Evolutionary conservation across 2,113 vertebrate species (phyloP).

Genomic region (Limanda limanda): DNA sequence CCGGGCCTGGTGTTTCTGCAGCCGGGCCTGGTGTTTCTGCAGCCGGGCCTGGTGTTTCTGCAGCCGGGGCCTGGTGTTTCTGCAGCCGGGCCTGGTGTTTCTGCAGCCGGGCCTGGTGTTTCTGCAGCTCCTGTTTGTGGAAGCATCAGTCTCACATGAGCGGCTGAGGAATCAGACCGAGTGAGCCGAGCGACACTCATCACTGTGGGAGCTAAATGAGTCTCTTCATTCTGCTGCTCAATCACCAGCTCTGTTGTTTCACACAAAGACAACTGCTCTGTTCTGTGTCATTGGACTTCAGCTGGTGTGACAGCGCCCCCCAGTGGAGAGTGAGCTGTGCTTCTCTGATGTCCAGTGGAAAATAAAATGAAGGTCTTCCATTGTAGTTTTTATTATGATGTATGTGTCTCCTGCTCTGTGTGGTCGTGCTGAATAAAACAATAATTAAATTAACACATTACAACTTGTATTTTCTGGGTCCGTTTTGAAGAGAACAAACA

Average conservation of each 20-base stretch:
- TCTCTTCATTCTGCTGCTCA: constrained; percentile 6
- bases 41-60: constrained; percentile 30
- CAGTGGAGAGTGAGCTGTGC: constrained; percentile 20
- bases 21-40: constrained; percentile 30
- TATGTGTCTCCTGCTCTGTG: too few relatives aligned
- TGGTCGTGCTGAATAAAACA: background rate
- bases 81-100: constrained; percentile 29
- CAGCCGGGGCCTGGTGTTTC: constrained; percentile 29
- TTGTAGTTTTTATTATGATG: too few relatives aligned
- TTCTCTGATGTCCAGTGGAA: background rate
- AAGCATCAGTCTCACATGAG: constrained; percentile 26
- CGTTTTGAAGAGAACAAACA: too few relatives aligned
- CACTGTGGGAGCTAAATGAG: constrained; percentile 3
- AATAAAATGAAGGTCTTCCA: background rate
- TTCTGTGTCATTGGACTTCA: background rate
- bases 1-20: constrained; percentile 30
- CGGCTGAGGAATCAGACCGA: constrained; percentile 13
- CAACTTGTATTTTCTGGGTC: too few relatives aligned
- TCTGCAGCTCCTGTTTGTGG: constrained; percentile 7
- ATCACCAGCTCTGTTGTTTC: background rate
- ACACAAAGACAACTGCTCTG: background rate
- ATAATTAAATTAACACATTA: background rate
- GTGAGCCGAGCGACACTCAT: constrained; percentile 22
- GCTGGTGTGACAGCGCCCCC: constrained; percentile 63
- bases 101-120: constrained; percentile 27